phyloP scores from a whole-genome alignment of 2,113 vertebrate genomes.

The Emydura subglobosa region DNA sequence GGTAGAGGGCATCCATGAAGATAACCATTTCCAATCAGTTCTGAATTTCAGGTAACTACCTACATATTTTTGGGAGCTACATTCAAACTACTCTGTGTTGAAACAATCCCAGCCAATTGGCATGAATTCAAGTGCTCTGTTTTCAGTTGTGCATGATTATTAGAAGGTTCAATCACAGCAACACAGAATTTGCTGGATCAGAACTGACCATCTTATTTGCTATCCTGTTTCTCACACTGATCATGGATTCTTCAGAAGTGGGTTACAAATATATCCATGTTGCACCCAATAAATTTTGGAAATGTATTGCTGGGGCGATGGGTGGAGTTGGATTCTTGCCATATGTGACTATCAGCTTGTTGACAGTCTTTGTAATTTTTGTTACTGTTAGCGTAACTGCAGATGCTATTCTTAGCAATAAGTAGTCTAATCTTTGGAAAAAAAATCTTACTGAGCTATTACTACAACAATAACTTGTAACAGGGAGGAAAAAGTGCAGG shows the following conservation, averaged over 20 bases:
- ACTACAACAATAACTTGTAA: constrained; percentile 66
- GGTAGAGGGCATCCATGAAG: background rate
- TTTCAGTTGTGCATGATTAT: background rate
- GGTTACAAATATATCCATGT: constrained; percentile 8
- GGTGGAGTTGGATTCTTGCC: constrained; percentile 17
- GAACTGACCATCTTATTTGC: background rate
- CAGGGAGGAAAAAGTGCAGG: constrained; percentile 54
- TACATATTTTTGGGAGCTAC: background rate
- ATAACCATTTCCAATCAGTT: background rate
- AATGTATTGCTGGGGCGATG: background rate
- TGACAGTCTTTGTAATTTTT: constrained; percentile 33
- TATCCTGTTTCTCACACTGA: background rate
- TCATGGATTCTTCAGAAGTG: background rate
- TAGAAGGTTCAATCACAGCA: background rate
- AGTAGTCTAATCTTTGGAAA: constrained; percentile 35
- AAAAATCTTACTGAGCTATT: constrained; percentile 9
- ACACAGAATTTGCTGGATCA: background rate
- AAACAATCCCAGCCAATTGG: constrained; percentile 15
- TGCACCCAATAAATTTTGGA: background rate
- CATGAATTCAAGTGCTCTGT: background rate
- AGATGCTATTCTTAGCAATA: constrained; percentile 54
- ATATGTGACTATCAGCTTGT: background rate
- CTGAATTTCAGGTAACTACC: background rate
- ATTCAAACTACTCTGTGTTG: constrained; percentile 37
- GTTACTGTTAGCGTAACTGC: constrained; percentile 21